phyloP scores from a whole-genome alignment of 2,797 vertebrate species.

The Urocyon cinereoargenteus region DNA sequence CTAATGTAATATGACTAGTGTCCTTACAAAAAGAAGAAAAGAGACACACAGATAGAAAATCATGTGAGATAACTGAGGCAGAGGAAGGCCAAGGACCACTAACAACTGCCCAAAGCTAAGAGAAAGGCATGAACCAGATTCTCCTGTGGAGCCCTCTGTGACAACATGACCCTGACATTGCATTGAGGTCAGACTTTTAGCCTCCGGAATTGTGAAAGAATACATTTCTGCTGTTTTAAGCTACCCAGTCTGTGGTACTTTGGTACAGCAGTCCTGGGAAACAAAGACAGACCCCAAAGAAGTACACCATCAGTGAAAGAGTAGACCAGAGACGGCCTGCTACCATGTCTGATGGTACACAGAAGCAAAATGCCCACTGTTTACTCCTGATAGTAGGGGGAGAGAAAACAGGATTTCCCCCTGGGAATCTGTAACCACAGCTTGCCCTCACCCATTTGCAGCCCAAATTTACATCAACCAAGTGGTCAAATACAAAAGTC shows the following conservation, averaged over 20 bases:
- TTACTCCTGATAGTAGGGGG: neutral
- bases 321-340: neutral
- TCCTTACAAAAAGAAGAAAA: neutral
- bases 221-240: neutral
- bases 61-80: neutral
- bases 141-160: neutral
- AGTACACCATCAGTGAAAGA: neutral
- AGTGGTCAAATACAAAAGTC: neutral
- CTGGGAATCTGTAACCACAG: neutral
- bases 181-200: neutral
- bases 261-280: neutral
- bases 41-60: neutral
- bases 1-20: neutral
- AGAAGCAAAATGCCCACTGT: neutral
- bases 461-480: neutral
- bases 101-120: neutral
- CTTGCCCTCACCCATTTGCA: neutral
- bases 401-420: neutral
- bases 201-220: neutral
- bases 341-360: neutral
- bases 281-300: neutral
- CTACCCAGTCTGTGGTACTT: neutral
- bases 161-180: neutral
- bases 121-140: neutral
- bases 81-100: neutral